Percentiles rank a stretch among this genome's conserved stretches.
These are phyloP conservation scores for Apeltes quadracus DNA, from an alignment of 2,113 vertebrate genomes.

Conservation along the genomic window DNA sequence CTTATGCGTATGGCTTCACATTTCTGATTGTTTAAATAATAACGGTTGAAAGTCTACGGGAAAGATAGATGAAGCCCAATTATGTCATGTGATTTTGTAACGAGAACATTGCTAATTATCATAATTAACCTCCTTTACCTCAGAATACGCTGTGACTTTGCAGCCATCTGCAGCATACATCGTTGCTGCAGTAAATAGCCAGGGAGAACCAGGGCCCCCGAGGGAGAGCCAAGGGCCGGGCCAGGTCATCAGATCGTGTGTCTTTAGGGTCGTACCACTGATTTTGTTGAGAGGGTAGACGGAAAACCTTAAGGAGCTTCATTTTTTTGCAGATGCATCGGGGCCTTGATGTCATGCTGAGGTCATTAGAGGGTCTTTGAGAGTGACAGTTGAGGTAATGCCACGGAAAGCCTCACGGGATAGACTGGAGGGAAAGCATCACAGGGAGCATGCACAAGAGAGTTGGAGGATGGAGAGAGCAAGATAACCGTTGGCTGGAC, in stretches of 20 bases:
- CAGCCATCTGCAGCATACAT: constrained; percentile 36
- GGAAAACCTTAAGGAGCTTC: constrained; percentile 55
- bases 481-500: too few species aligned
- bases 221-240: constrained; percentile 27
- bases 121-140: constrained; percentile 25
- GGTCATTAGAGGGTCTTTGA: constrained; percentile 67
- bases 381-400: constrained; percentile 71
- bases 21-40: not conserved
- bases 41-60: not conserved
- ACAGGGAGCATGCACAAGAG: constrained; percentile 2
- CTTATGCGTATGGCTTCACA: not conserved
- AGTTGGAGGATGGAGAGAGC: constrained; percentile 26
- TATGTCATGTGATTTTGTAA: not conserved
- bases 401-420: constrained; percentile 44
- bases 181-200: not conserved
- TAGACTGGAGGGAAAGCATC: too few species aligned
- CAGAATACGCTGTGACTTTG: not conserved
- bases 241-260: constrained; percentile 39
- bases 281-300: constrained; percentile 48
- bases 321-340: constrained; percentile 48
- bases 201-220: not conserved
- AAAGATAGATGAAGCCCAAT: constrained; percentile 8
- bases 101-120: not conserved
- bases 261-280: constrained; percentile 49
- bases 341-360: constrained; percentile 59